Evolutionary conservation across 2,797 vertebrate genomes (phyloP).

Genomic region (Betta splendens): DNA sequence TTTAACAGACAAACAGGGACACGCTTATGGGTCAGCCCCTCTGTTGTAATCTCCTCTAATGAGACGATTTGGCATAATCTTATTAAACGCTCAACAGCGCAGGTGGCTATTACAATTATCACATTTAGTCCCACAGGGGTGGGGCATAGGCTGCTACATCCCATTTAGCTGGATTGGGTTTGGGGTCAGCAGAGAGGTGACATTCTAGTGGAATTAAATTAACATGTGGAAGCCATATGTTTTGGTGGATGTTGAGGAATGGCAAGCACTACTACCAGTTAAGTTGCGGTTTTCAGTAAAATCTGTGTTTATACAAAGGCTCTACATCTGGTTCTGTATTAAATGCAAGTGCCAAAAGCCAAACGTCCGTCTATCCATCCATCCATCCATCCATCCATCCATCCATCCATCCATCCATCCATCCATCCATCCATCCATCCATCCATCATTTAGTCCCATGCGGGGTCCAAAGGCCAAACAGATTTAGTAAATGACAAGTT

Average conservation of each 20-base stretch:
- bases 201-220: constrained; percentile 14
- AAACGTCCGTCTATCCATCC: no score
- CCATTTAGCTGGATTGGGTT: constrained; percentile 26
- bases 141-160: constrained; percentile 11
- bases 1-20: constrained; percentile 7
- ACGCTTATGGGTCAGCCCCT: constrained; percentile 16
- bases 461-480: no score
- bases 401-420: no score
- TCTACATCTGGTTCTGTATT: neutral
- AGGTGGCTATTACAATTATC: constrained; percentile 64
- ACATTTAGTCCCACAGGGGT: constrained; percentile 48
- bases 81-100: constrained; percentile 42
- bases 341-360: neutral
- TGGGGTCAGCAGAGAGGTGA: constrained; percentile 22
- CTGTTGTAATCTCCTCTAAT: constrained; percentile 52
- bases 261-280: constrained; percentile 5
- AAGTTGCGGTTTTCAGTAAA: constrained; percentile 12
- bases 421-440: no score
- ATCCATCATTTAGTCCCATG: no score
- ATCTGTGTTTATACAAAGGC: constrained; percentile 2
- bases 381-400: no score
- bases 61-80: constrained; percentile 59
- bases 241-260: constrained; percentile 30
- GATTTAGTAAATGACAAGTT: neutral
- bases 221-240: constrained; percentile 46